Evolutionary conservation across 2,888 invertebrate species (phyloP), one percentile per base, ranked within the genome.

Genomic region (Machimus atricapillus): DNA sequence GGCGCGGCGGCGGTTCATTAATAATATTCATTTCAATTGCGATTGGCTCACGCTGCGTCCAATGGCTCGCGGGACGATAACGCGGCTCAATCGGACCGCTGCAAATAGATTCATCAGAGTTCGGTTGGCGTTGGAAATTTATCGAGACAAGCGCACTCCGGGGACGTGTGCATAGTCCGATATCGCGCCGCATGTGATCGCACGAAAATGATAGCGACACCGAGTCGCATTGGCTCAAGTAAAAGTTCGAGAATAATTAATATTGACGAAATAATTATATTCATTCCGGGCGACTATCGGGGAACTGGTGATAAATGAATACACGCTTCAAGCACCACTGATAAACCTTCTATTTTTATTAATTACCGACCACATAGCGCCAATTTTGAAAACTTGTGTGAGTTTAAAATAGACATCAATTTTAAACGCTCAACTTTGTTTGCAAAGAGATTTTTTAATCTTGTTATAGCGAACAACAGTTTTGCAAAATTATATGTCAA

Each of bases 121-220:
- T 56, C 81, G 81, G 56, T 81, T 81, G 81, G 81, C 43, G 76
- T 52, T 52, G 31, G 81, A 6, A 81, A 81, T 81, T 43, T 31
- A 81, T 81, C 56, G 34, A 31, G 76, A n/a, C 37, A 37, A 37
- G 76, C 76, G 34, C 76, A 58, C 66, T 27, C 66, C 27, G 66
- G 12, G 66, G 27, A 66, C 66, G 66, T 66, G 66, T 66, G 66
- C 27, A 19, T 66, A 66, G 66, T 12, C 27, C 8, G 66, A 66
- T 66, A 52, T 27, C 66, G 66, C 66, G 66, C 66, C 66, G 23
- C 66, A 66, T 66, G 66, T 66, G 66, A 66, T 66, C 23, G 23
- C 66, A 66, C 66, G 27, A 12, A 23, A 66, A 66, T 66, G 27
- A 66, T 27, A 66, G 23, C 66, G 23, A 12, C 3, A 27, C 27